Base-by-base conservation (phyloP, 2,113 vertebrate genomes). In the Cairina moschata region DNA sequence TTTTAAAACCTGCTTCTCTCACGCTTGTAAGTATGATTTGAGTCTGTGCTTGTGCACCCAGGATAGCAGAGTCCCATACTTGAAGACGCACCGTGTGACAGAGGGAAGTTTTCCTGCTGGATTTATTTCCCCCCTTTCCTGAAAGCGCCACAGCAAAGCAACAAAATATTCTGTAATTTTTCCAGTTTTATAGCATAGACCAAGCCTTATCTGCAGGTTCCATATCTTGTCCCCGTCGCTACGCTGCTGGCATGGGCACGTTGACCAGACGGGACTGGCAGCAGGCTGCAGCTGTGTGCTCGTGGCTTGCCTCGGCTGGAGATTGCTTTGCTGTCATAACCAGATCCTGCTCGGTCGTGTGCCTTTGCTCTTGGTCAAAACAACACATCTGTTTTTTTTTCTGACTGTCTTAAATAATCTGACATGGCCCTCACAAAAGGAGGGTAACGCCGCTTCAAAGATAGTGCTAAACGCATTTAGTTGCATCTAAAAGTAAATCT, bases 291-390 rank as follows among this genome's bases (percentile, higher is more conserved):
- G 13, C 52, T n/a, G 25, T 34, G 36, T 89, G 87, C 75, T 63
- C 81, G 83, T 46, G 20, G 48, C 38, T 56, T 38, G 73, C 59
- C 59, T 63, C 31, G 38, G 71, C 54, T 65, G 20, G 23, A 58
- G 54, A 4, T 13, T 40, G 71, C 26, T 13, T 6, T 21, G 34
- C 46, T 80, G 62, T 52, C 38, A 5, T 32, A 76, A 74, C 32
- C 2, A 0, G 21, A n/a, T 79, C 42, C 56, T 73, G 38, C 55
- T 69, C 44, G 14, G 75, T 7, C 1, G 0, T 23, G 29, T 67
- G 86, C 56, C 65, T 88, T 83, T 95, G 83, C 65, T 83, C 52
- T 21, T 23, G 42, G 63, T 66, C 32, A 80, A 76, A 90, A 67
- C 50, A 73, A 12, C 36, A 31, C 23, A 42, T 29, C 29, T 77